Evolutionary conservation across 1,140 invertebrate species (phyloP).

Genomic region (Melipona quadrifasciata): DNA sequence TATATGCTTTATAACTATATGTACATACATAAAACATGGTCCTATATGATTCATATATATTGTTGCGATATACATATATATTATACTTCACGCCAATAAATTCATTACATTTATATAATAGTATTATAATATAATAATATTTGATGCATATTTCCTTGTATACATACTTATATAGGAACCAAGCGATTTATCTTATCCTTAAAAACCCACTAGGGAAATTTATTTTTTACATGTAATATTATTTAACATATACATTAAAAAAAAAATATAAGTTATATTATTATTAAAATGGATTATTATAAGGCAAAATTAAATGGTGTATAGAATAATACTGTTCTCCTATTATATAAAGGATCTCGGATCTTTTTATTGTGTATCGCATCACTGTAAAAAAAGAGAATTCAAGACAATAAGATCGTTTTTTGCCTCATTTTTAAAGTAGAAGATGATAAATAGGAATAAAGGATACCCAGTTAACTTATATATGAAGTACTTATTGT

Average conservation of each 20-base stretch:
- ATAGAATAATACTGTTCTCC: neutral
- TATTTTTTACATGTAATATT: neutral
- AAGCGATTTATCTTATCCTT: constrained; percentile 45
- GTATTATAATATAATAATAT: constrained; percentile 41
- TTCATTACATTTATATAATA: constrained; percentile 27
- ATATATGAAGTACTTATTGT: neutral
- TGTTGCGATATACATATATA: constrained; percentile 70
- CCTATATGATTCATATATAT: constrained; percentile 76
- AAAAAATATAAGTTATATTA: too few species aligned
- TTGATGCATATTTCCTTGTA: constrained; percentile 11
- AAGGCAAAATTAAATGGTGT: neutral
- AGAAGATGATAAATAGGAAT: neutral
- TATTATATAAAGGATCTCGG: neutral
- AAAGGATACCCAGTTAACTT: neutral
- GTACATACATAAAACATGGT: constrained; percentile 75
- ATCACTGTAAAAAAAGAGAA: too few species aligned
- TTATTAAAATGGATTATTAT: neutral
- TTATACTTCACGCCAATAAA: constrained; percentile 49
- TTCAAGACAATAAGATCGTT: too few species aligned
- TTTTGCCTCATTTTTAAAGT: neutral
- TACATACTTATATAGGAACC: constrained; percentile 26
- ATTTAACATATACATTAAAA: too few species aligned
- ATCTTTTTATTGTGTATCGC: neutral
- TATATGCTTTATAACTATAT: constrained; percentile 61
- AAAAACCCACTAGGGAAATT: constrained; percentile 39